Percentiles rank a stretch among this genome's conserved stretches.
Conservation (phyloP, 2,888 invertebrate genomes). For the Hydraecia micacea region DNA sequence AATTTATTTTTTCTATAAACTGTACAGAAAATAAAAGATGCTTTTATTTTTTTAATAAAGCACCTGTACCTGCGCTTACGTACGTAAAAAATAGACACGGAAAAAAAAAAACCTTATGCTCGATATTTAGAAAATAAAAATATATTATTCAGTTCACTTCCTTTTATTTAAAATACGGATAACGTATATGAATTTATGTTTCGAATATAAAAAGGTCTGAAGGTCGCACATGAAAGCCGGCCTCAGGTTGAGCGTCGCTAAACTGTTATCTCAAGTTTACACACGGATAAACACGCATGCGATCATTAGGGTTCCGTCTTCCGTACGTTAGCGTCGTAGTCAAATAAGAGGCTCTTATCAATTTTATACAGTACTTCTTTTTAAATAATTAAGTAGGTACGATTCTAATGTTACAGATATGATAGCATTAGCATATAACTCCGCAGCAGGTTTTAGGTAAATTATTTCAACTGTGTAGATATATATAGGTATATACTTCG, state of each 20-base stretch:
- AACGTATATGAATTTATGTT: constrained; percentile 4
- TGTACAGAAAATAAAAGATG: too few relatives aligned
- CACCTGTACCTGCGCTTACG: too few relatives aligned
- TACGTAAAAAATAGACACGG: too few relatives aligned
- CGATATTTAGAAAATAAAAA: too few relatives aligned
- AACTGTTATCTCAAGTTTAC: constrained; percentile 50
- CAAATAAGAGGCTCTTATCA: constrained; percentile 16
- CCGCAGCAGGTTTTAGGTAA: not conserved
- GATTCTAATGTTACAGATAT: not conserved
- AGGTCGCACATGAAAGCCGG: constrained; percentile 15
- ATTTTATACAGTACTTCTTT: constrained; percentile 1
- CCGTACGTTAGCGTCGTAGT: constrained; percentile 10
- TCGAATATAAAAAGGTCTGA: constrained; percentile 1
- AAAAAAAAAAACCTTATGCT: too few relatives aligned
- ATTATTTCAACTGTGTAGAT: not conserved
- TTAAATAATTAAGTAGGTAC: not conserved
- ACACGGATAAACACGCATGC: constrained; percentile 38
- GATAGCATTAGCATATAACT: not conserved
- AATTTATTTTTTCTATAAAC: too few relatives aligned
- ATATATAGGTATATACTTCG: too few relatives aligned
- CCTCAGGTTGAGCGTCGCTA: constrained; percentile 47
- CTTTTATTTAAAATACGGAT: not conserved
- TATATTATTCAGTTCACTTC: too few relatives aligned
- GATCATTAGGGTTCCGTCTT: constrained; percentile 40
- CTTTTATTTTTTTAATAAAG: too few relatives aligned